Percentiles rank a stretch among this genome's conserved stretches.
Conservation (phyloP, 1,140 invertebrate genomes). For the Drosophila cardini region DNA sequence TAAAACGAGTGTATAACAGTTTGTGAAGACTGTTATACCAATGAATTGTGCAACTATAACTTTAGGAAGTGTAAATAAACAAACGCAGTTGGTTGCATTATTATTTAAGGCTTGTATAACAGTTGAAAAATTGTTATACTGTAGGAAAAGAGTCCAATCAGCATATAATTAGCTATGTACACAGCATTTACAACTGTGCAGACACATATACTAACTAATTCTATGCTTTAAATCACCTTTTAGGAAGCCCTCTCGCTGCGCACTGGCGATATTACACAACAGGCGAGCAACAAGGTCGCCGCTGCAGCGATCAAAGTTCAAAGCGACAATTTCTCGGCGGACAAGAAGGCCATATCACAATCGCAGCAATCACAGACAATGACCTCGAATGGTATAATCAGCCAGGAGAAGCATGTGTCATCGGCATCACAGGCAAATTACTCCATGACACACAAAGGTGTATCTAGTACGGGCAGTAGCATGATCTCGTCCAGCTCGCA, state of each 20-base stretch:
- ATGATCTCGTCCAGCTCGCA: slow-evolving; percentile 86
- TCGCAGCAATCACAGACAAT: slow-evolving; percentile 93
- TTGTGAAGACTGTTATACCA: background rate
- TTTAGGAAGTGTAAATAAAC: background rate
- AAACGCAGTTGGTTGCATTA: background rate
- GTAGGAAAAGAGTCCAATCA: background rate
- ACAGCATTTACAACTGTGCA: background rate
- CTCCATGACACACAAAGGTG: slow-evolving; percentile 90
- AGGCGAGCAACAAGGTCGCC: slow-evolving; percentile 92
- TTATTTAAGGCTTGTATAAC: slow-evolving; percentile 2
- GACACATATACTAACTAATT: slow-evolving; percentile 21
- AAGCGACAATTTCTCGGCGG: slow-evolving; percentile 93
- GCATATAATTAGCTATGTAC: slow-evolving; percentile 13
- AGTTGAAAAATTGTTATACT: slow-evolving; percentile 7
- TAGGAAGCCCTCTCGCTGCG: slow-evolving; percentile 92
- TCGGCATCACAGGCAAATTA: slow-evolving; percentile 90
- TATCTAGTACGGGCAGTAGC: slow-evolving; percentile 88
- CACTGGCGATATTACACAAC: slow-evolving; percentile 92
- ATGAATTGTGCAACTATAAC: background rate
- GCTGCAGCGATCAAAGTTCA: slow-evolving; percentile 92
- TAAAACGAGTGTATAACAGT: background rate
- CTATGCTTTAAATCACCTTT: slow-evolving; percentile 1
- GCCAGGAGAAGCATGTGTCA: slow-evolving; percentile 87
- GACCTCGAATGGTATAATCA: slow-evolving; percentile 92
- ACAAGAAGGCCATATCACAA: slow-evolving; percentile 93